Conservation (phyloP, 2,113 vertebrate genomes). For the Colinus virginianus region DNA sequence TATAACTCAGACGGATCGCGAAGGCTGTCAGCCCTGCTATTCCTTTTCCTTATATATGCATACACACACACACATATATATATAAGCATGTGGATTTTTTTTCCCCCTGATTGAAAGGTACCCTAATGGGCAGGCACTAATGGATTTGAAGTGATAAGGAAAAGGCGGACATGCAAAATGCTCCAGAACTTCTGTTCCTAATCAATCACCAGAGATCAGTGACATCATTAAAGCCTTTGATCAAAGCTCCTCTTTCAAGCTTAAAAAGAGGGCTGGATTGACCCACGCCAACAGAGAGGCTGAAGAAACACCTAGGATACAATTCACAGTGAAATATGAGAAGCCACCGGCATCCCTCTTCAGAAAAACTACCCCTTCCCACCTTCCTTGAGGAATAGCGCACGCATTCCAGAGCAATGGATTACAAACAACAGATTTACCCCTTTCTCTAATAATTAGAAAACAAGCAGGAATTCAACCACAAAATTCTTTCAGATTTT, state of each 20-base stretch:
- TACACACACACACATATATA: background rate
- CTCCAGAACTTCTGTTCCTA: slow-evolving; percentile 89
- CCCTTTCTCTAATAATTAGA: slow-evolving; percentile 45
- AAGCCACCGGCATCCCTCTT: slow-evolving; percentile 58
- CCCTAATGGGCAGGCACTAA: slow-evolving; percentile 58
- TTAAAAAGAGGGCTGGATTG: slow-evolving; percentile 74
- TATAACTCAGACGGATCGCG: background rate
- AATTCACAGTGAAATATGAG: slow-evolving; percentile 80
- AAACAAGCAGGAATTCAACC: slow-evolving; percentile 8
- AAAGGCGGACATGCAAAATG: slow-evolving; percentile 71
- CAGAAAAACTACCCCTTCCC: slow-evolving; percentile 60
- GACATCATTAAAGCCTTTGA: slow-evolving; percentile 91
- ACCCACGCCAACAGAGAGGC: slow-evolving; percentile 64
- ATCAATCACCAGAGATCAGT: slow-evolving; percentile 95
- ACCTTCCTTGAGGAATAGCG: slow-evolving; percentile 62
- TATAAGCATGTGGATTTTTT: background rate
- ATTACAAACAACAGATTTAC: slow-evolving; percentile 63
- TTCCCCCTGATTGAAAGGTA: background rate
- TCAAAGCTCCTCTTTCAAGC: slow-evolving; percentile 90
- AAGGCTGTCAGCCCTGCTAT: background rate
- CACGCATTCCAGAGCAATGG: slow-evolving; percentile 69
- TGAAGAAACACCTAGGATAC: slow-evolving; percentile 78
- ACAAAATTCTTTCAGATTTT: slow-evolving; percentile 38
- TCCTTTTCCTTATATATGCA: background rate
- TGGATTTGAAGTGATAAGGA: slow-evolving; percentile 75